Evolutionary conservation across 2,113 vertebrate species (phyloP), one percentile per base, ranked within the genome.

Genomic region (Coptodon rendalli): DNA sequence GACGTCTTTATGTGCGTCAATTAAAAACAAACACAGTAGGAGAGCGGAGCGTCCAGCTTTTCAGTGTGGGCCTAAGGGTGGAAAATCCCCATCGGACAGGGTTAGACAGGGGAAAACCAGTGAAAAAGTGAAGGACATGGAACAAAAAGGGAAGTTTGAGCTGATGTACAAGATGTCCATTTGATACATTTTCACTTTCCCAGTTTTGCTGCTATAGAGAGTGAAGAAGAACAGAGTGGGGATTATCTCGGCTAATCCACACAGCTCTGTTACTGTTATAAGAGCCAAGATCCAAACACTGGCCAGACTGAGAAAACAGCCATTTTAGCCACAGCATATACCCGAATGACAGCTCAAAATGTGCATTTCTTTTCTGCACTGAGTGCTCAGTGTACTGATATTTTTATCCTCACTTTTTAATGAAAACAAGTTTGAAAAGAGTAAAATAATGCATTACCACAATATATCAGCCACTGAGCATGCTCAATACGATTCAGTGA

Each of bases 1-100:
- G 81, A 87, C 34, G 76, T 91, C 91, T 91, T 92, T 88, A 93
- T 90, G 86, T 85, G 89, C 34, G 34, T 73, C 43, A 27, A 91
- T 95, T 84, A 85, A 94, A 94, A 93, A 89, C 87, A 94, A 94
- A 94, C 93, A 93, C 34, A 36, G 81, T 54, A 43, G 78, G 81
- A 83, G 86, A 66, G 73, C 10, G 66, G 89, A 66, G 83, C 3
- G 16, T 91, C 89, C 89, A 93, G 88, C 71, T 89, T 85, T 85
- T 86, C 71, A 61, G 63, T 87, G 80, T 34, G 48, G 85, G 68
- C 50, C 80, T 27, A 48, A 2, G 53, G 87, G 68, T 90, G 89
- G 88, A 93, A 94, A 94, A 90, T 91, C 81, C 92, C 91, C 80
- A 86, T 85, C 19, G 9, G 63, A 89, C 24, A 34, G 14, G 5